phyloP scores from a whole-genome alignment of 92 coral and sea anemone species.

The Porites lobata region DNA sequence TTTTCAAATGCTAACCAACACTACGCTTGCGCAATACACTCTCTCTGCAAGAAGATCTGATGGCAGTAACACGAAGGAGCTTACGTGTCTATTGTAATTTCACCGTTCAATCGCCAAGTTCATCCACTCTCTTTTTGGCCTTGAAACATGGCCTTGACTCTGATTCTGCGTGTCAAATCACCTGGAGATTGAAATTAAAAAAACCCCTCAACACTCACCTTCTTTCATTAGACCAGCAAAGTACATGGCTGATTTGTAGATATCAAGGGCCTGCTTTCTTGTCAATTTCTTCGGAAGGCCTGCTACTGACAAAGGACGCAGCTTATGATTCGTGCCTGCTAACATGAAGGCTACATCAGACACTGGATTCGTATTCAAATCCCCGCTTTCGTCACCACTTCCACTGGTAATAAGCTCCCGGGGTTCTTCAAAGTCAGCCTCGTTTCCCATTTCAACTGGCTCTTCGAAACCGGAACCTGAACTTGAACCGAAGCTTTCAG shows the following conservation, averaged over 20 bases:
- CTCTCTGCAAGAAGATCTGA: no score
- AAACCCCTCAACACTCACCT: constrained; percentile 50
- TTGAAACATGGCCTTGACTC: no score
- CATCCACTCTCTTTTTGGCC: background rate
- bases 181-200: no score
- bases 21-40: no score
- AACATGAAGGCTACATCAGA: constrained; percentile 51
- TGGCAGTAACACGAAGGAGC: no score
- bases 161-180: no score
- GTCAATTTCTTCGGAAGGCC: constrained; percentile 45
- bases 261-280: constrained; percentile 60
- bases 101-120: no score
- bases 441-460: background rate
- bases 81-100: no score
- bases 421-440: constrained; percentile 9
- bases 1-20: no score
- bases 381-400: constrained; percentile 12
- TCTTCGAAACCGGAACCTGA: constrained; percentile 37
- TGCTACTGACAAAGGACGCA: constrained; percentile 22
- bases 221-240: constrained; percentile 72
- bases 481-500: constrained; percentile 13
- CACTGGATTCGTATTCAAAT: background rate
- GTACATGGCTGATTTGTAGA: constrained; percentile 82
- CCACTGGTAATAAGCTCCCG: constrained; percentile 10
- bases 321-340: constrained; percentile 40